Evolutionary conservation across 1,140 invertebrate species (phyloP).

Genomic region (Venturia canescens): DNA sequence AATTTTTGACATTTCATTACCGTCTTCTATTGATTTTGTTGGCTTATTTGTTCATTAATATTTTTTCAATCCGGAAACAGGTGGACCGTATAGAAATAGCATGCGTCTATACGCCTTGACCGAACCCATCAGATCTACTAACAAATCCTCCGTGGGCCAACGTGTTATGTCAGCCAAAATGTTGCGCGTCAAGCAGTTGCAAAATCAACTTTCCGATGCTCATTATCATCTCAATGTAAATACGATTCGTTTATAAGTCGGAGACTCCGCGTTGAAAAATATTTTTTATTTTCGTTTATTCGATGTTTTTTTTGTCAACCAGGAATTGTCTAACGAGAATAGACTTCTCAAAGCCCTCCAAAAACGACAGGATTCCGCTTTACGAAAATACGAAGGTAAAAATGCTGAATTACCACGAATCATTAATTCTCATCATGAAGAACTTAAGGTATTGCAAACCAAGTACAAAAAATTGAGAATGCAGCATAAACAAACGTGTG

Average conservation of each 20-base stretch:
- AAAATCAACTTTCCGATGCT: slow-evolving; percentile 88
- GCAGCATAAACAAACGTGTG: slow-evolving; percentile 79
- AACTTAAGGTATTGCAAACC: slow-evolving; percentile 83
- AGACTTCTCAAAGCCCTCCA: slow-evolving; percentile 84
- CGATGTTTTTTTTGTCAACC: slow-evolving; percentile 52
- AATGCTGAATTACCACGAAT: slow-evolving; percentile 85
- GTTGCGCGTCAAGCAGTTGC: slow-evolving; percentile 84
- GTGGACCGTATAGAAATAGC: slow-evolving; percentile 71
- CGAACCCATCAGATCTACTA: slow-evolving; percentile 63
- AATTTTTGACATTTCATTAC: slow-evolving; percentile 7
- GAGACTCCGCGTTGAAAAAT: not conserved
- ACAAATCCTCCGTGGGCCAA: slow-evolving; percentile 80
- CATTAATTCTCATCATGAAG: slow-evolving; percentile 85
- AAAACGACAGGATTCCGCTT: slow-evolving; percentile 85
- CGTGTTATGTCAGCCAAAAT: slow-evolving; percentile 86
- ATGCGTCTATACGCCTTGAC: slow-evolving; percentile 68
- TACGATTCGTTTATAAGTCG: slow-evolving; percentile 45
- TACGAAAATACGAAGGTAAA: slow-evolving; percentile 85
- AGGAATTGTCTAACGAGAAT: slow-evolving; percentile 87
- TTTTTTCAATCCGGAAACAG: slow-evolving; percentile 57
- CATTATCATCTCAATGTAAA: slow-evolving; percentile 85
- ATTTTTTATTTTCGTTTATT: slow-evolving; percentile 10
- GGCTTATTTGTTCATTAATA: not conserved
- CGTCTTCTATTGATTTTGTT: slow-evolving; percentile 39
- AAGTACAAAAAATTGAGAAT: slow-evolving; percentile 83